Percentiles rank a stretch among this genome's conserved stretches.
These are phyloP conservation scores for Synanthedon tipuliformis DNA, from an alignment of 2,888 invertebrate species.

Conservation along the genomic window DNA sequence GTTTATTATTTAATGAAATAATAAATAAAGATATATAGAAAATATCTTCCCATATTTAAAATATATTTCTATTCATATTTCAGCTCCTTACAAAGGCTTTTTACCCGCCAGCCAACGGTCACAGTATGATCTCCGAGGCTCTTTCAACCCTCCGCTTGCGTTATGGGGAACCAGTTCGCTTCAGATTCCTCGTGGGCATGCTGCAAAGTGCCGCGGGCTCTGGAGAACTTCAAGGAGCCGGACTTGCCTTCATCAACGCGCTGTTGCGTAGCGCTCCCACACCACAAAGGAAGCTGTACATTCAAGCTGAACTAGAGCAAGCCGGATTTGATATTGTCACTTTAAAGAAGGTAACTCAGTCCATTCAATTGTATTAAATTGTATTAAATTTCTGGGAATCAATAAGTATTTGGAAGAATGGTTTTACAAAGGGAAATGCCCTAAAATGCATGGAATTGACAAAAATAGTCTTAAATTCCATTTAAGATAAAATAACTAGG, in stretches of 20 bases:
- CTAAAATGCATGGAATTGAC: too few relatives aligned
- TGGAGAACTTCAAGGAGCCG: conserved; percentile 81
- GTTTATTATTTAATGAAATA: background rate
- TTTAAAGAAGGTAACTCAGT: conserved; percentile 64
- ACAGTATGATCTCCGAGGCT: conserved; percentile 89
- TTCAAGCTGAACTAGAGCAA: conserved; percentile 87
- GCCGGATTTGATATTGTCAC: conserved; percentile 79
- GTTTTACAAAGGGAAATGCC: too few relatives aligned
- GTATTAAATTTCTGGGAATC: too few relatives aligned
- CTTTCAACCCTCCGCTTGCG: conserved; percentile 87
- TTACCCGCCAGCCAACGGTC: conserved; percentile 79
- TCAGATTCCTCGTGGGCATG: conserved; percentile 91
- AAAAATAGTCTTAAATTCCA: too few relatives aligned
- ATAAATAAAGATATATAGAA: background rate
- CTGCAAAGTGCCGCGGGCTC: conserved; percentile 81
- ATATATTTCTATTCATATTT: conserved; percentile 14
- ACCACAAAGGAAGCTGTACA: conserved; percentile 82
- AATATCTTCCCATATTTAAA: background rate
- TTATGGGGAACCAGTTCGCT: conserved; percentile 92
- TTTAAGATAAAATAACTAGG: too few relatives aligned
- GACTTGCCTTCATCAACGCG: conserved; percentile 86
- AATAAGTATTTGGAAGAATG: too few relatives aligned
- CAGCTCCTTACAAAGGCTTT: conserved; percentile 88
- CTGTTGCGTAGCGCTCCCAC: conserved; percentile 81
- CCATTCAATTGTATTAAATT: too few relatives aligned